These are phyloP conservation scores for Amblyopsis rosae DNA, from an alignment of 2,113 vertebrate genomes.

Conservation along the genomic window DNA sequence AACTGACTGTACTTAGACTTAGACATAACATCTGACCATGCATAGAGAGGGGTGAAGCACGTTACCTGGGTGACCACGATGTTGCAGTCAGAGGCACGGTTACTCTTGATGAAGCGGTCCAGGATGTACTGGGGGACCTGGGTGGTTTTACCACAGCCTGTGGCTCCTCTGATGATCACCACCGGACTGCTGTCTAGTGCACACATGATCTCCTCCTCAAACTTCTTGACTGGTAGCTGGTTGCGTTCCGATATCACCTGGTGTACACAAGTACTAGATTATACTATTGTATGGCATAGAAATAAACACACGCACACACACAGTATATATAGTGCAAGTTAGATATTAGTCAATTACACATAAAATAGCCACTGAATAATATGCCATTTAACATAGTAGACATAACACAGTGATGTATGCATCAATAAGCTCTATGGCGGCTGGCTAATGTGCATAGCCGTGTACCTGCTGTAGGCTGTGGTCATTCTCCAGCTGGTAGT, in stretches of 20 bases:
- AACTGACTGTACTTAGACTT: no score
- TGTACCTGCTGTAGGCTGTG: conserved; percentile 81
- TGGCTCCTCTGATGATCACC: conserved; percentile 93
- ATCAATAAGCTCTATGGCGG: no score
- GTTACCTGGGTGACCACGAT: conserved; percentile 96
- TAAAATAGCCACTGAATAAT: no score
- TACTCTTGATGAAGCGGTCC: conserved; percentile 82
- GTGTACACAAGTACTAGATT: background rate
- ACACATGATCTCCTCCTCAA: conserved; percentile 85
- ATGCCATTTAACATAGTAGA: no score
- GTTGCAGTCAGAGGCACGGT: conserved; percentile 87
- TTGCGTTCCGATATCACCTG: conserved; percentile 84
- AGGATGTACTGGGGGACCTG: conserved; percentile 97
- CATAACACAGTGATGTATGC: no score
- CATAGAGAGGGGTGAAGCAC: background rate
- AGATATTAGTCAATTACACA: no score
- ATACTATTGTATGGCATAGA: no score
- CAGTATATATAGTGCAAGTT: no score
- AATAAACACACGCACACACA: no score
- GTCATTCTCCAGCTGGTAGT: conserved; percentile 85
- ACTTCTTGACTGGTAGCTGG: conserved; percentile 88
- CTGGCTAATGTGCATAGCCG: background rate
- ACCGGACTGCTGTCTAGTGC: conserved; percentile 81
- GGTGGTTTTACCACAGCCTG: conserved; percentile 96
- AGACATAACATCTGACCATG: background rate